A percentile compares a stretch with the other conserved stretches of the same genome.
Conservation (phyloP, 2,888 invertebrate species). For the Leptopilina drosophilae region DNA sequence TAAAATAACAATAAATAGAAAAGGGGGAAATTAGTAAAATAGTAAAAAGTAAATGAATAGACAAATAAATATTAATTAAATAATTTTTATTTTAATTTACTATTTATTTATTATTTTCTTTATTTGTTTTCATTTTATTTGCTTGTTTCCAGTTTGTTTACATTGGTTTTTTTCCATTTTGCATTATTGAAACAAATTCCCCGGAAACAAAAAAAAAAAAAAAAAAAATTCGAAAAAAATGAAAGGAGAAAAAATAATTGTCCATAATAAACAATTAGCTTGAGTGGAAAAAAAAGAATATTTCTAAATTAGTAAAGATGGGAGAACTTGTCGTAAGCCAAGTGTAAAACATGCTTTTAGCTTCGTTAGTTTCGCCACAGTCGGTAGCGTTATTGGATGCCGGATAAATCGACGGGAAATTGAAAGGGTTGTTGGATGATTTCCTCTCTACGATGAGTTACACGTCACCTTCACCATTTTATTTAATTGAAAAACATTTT, state of each 20-base stretch:
- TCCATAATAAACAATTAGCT: neutral
- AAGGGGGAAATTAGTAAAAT: too few relatives aligned
- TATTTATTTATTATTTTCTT: too few relatives aligned
- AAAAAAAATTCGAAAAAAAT: neutral
- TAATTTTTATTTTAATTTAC: too few relatives aligned
- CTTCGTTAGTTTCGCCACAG: constrained; percentile 60
- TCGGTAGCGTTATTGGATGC: constrained; percentile 59
- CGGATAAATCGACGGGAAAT: constrained; percentile 63
- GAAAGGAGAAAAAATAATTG: neutral
- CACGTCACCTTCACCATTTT: constrained; percentile 5
- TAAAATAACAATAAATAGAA: too few relatives aligned
- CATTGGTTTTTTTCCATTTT: too few relatives aligned
- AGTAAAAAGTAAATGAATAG: too few relatives aligned
- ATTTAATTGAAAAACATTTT: too few relatives aligned
- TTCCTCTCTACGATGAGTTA: constrained; percentile 30
- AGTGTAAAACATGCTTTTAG: constrained; percentile 69
- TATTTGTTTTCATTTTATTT: too few relatives aligned
- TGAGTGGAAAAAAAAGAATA: neutral
- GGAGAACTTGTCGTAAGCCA: constrained; percentile 50
- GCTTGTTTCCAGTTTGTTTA: too few relatives aligned
- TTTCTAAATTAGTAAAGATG: constrained; percentile 5
- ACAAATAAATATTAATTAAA: too few relatives aligned
- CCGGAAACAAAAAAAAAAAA: too few relatives aligned
- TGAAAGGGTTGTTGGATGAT: constrained; percentile 57
- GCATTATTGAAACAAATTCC: too few relatives aligned